A percentile compares a stretch with the other conserved stretches of the same genome.
Evolutionary conservation across 2,888 invertebrate genomes (phyloP).

Genomic region (Baronia brevicornis): DNA sequence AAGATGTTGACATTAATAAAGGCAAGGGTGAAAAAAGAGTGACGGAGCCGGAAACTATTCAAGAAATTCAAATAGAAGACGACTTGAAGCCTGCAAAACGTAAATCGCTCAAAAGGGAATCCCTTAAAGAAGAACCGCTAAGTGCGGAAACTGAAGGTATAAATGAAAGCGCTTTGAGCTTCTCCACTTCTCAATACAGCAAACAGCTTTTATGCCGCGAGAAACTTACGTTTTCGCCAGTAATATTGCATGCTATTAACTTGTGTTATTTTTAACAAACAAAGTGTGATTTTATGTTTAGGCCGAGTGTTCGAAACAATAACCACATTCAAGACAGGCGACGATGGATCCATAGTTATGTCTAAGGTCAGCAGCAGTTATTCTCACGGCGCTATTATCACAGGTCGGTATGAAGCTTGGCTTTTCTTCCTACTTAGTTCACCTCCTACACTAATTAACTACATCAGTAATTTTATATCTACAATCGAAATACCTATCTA

Average conservation of each 20-base stretch:
- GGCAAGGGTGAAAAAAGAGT: constrained; percentile 42
- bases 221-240: constrained; percentile 45
- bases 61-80: constrained; percentile 52
- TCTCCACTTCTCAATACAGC: constrained; percentile 31
- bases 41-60: constrained; percentile 50
- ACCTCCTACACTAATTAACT: constrained; percentile 17
- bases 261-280: constrained; percentile 62
- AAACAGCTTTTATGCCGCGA: constrained; percentile 61
- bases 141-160: constrained; percentile 72
- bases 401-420: constrained; percentile 76
- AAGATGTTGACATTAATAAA: constrained; percentile 41
- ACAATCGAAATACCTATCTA: constrained; percentile 1
- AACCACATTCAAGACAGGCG: constrained; percentile 70
- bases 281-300: constrained; percentile 73
- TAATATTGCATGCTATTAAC: constrained; percentile 63
- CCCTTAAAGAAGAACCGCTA: constrained; percentile 56
- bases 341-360: constrained; percentile 62
- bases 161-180: constrained; percentile 51
- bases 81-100: constrained; percentile 52
- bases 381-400: constrained; percentile 77
- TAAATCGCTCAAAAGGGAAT: constrained; percentile 61
- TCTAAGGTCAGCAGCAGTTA: constrained; percentile 78
- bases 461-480: constrained; percentile 17
- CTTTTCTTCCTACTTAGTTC: constrained; percentile 38
- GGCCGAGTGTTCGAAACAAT: constrained; percentile 73